Evolutionary conservation across 1,140 invertebrate species (phyloP), one percentile per base, ranked within the genome.

Genomic region (Scaptomyza graminum): DNA sequence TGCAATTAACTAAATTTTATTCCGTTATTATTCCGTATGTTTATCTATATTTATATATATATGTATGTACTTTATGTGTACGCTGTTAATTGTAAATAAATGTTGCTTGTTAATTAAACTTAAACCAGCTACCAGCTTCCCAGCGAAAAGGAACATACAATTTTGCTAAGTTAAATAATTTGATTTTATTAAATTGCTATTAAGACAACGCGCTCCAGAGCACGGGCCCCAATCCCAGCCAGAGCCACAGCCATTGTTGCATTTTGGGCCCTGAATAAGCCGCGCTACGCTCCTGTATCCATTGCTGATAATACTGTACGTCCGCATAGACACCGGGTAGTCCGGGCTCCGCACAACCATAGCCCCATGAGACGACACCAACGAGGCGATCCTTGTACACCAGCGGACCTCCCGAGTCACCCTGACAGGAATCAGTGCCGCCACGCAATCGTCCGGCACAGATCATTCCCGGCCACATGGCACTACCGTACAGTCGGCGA

Each of bases 331-430:
- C 95, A 8, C 96, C 96, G 0, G 96, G 96, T 76, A 94, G 93
- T 1, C 88, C 78, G 0, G 94, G 92, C 50, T 93, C 90, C 1
- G 94, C 96, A 78, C 96, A 97, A 4, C 94, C 94, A 60, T 93
- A 93, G 16, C 96, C 95, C 95, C 95, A 96, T 8, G 95, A 96
- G 0, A 95, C 94, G 8, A 96, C 90, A 5, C 96, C 96, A 52
- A 94, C 93, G 37, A 96, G 90, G 25, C 92, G 91, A 0, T 92
- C 92, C 46, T 91, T 75, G 71, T 92, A 92, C 4, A 93, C 84
- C 68, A 95, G 76, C 3, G 94, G 94, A 5, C 94, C 94, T 0
- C 94, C 94, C 13, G 94, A 94, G 74, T 95, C 94, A 74, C 93
- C 90, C 51, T 91, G 90, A 41, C 90, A 91, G 5, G 90, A 89